These are phyloP conservation scores for Eurosta solidaginis DNA, from an alignment of 1,140 invertebrate species.

Conservation along the genomic window DNA sequence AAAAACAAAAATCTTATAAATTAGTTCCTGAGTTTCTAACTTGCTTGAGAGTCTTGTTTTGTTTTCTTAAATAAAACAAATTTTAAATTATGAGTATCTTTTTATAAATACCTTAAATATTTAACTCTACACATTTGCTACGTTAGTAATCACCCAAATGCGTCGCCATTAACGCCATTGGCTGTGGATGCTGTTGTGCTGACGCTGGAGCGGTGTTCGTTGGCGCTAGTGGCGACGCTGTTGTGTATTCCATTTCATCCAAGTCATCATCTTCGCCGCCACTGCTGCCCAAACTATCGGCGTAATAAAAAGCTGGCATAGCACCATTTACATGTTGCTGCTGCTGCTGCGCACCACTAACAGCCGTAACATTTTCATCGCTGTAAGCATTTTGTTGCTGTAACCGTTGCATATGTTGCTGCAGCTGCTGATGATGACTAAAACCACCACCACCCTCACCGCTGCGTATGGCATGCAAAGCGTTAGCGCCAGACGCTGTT, in stretches of 20 bases:
- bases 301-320: constrained; percentile 43
- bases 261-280: constrained; percentile 47
- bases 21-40: constrained; percentile 14
- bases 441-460: constrained; percentile 38
- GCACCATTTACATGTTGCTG: not conserved
- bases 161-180: constrained; percentile 29
- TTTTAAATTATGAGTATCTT: constrained; percentile 17
- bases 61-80: not conserved
- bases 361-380: not conserved
- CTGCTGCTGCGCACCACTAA: not conserved
- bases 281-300: constrained; percentile 48
- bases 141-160: constrained; percentile 31
- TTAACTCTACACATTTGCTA: not conserved
- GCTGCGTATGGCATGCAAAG: not conserved
- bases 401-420: constrained; percentile 45
- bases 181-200: constrained; percentile 16
- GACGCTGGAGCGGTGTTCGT: not conserved
- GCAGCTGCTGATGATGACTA: constrained; percentile 48
- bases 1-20: too few relatives aligned
- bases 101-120: not conserved
- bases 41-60: not conserved
- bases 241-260: not conserved
- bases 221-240: not conserved
- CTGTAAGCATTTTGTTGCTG: constrained; percentile 40
- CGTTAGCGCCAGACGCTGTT: not conserved